phyloP scores from a whole-genome alignment of 2,113 vertebrate genomes.

The Hippoglossus stenolepis region DNA sequence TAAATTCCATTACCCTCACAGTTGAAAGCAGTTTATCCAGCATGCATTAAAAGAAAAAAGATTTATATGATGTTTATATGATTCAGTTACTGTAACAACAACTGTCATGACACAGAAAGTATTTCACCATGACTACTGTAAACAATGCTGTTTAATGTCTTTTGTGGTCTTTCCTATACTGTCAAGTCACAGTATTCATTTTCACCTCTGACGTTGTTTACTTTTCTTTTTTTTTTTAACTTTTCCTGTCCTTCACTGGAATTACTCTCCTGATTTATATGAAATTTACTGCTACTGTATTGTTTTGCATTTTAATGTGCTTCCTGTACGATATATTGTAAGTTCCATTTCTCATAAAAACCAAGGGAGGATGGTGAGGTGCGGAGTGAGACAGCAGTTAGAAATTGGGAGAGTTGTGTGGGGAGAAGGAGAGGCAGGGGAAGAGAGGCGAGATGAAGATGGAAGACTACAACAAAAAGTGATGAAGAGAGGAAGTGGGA shows the following conservation, averaged over 20 bases:
- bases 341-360: constrained; percentile 21
- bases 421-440: constrained; percentile 23
- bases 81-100: too few relatives aligned
- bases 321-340: neutral
- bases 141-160: neutral
- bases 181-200: neutral
- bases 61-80: too few relatives aligned
- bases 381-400: constrained; percentile 3
- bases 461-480: constrained; percentile 31
- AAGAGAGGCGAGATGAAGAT: constrained; percentile 20
- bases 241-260: constrained; percentile 7
- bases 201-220: constrained; percentile 12
- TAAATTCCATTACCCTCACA: neutral
- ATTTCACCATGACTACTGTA: too few relatives aligned
- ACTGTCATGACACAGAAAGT: too few relatives aligned
- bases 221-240: neutral
- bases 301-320: constrained; percentile 12
- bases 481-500: constrained; percentile 30
- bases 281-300: constrained; percentile 8
- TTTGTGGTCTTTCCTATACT: neutral
- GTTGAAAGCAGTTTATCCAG: neutral
- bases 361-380: neutral
- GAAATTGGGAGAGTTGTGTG: constrained; percentile 3
- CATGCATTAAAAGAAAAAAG: neutral
- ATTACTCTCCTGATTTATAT: neutral